Base-by-base conservation (phyloP, 1,140 invertebrate genomes). In the Penaeus vannamei region DNA sequence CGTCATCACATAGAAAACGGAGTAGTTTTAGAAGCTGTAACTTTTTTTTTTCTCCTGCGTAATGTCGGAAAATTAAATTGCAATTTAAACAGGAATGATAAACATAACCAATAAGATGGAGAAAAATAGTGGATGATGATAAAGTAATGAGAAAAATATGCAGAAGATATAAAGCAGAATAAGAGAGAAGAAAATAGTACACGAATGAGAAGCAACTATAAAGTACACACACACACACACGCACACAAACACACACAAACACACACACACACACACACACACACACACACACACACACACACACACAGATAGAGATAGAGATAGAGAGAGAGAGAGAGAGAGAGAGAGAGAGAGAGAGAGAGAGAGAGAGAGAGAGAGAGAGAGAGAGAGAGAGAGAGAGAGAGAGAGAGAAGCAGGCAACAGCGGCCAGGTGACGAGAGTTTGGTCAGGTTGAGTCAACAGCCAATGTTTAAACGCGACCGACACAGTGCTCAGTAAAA, bases 401-500 rank as follows among this genome's bases (percentile, higher is more conserved):
- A 20, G 23, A 42, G 29, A 46, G 69, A 46, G 22, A 62, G 17
- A 60, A n/a, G 29, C 46, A 60, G 46, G 23, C 10, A 32, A 32
- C 32, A 79, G 72, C 87, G 82, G 84, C 87, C 87, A 89, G 87
- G 87, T 89, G 87, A 89, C 82, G 69, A 29, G 53, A 29, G 87
- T 85, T 89, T 89, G 87, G 87, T 89, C 87, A 89, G 87, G 87
- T 85, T 89, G 87, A 62, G 87, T 89, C 87, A 89, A 89, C 87
- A 89, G 17, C 64, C 69, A 46, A 62, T 89, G 87, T 89, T 89
- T 89, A 84, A 89, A 89, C 69, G 84, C 82, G 36, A 62, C 87
- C 87, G 87, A 85, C 87, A 89, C 87, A 89, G 82, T 64, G 87
- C 82, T 89, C 87, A 79, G 80, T 85, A 89, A 79, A 77, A 89